phyloP scores from a whole-genome alignment of 2,888 invertebrate species.

The Eilema caniola region DNA sequence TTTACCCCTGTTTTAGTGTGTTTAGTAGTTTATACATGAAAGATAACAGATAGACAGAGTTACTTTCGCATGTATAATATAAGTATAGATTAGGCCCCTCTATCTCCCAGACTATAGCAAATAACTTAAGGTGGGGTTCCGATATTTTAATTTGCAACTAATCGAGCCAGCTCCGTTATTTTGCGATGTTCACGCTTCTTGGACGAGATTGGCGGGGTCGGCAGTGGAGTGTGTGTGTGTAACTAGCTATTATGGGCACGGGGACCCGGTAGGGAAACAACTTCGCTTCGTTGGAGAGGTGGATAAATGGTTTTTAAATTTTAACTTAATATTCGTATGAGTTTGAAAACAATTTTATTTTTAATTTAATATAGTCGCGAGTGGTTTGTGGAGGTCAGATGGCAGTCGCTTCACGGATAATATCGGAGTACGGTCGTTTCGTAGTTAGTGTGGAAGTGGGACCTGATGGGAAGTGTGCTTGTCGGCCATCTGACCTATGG shows the following conservation, averaged over 20 bases:
- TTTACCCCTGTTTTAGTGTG: too few species aligned
- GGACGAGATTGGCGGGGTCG: conserved; percentile 34
- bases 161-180: conserved; percentile 48
- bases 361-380: too few species aligned
- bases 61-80: too few species aligned
- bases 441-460: too few species aligned
- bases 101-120: conserved; percentile 27
- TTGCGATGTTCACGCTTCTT: conserved; percentile 49
- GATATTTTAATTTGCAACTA: conserved; percentile 64
- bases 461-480: too few species aligned
- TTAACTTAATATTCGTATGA: not conserved
- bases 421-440: not conserved
- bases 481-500: too few species aligned
- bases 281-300: not conserved
- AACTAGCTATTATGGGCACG: conserved; percentile 9
- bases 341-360: too few species aligned
- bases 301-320: not conserved
- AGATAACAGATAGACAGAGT: too few species aligned
- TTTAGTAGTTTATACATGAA: too few species aligned
- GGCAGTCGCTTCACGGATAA: too few species aligned
- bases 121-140: conserved; percentile 47
- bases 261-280: not conserved
- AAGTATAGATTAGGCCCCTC: too few species aligned
- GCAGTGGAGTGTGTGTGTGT: conserved; percentile 7
- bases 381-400: too few species aligned